Base-by-base conservation (phyloP, 2,113 vertebrate genomes). In the Sula dactylatra region DNA sequence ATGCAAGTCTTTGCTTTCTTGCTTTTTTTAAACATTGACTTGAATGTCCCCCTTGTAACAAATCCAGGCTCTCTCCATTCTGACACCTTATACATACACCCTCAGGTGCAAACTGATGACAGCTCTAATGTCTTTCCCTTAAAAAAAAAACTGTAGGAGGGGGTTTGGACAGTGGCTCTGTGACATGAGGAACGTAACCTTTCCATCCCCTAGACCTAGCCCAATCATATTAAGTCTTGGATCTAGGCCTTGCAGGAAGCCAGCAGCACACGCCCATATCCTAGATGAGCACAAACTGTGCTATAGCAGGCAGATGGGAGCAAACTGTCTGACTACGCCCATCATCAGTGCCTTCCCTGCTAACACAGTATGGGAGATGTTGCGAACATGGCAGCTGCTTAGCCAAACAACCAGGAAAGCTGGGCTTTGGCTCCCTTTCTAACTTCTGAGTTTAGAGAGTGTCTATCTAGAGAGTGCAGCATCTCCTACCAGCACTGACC, bases 241-340 rank as follows among this genome's bases (percentile, higher is more conserved):
- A 93, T 73, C 12, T 66, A 82, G 93, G 62, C 93, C 86, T 94
- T 54, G 24, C 82, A 95, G 95, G 95, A 95, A 95, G 86, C 86
- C 74, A 66, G 82, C 74, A 81, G 82, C 81, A 91, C 93, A 97
- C 95, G 83, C 95, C 96, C 94, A 91, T 95, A 95, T 95, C 94
- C 97, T 88, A 93, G 79, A 87, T 80, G 81, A 93, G 94, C 89
- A 95, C 71, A 50, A 58, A 69, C 58, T 90, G 94, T 82, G 62
- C 91, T 93, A 40, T 31, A 82, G n/a, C 58, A 85, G 61, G 67
- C 91, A 61, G 29, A 89, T 72, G 40, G 65, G 82, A 84, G 25
- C 59, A 77, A 82, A 87, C 45, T 64, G 19, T 11, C 69, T 29
- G 62, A 85, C 71, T 91, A 90, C 88, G 2, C 91, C 94, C 58